Evolutionary conservation across 2,797 vertebrate species (phyloP).

Genomic region (Galago senegalensis): DNA sequence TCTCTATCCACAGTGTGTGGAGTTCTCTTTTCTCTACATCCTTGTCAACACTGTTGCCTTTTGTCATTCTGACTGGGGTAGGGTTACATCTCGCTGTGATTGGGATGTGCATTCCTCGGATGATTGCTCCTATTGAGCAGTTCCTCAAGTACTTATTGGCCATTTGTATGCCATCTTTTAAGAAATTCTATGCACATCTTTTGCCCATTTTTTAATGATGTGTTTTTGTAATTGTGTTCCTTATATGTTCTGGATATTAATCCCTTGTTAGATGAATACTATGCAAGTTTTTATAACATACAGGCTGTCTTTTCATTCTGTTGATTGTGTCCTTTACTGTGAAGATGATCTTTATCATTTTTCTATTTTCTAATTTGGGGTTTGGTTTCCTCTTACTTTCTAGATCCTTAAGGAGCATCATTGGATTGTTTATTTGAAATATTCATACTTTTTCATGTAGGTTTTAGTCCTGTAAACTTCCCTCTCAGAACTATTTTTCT

Average conservation of each 20-base stretch:
- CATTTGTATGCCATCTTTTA: background rate
- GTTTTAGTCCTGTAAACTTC: too few species aligned
- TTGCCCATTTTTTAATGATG: background rate
- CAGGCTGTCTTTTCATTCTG: background rate
- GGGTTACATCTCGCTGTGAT: background rate
- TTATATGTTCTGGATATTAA: background rate
- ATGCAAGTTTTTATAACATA: background rate
- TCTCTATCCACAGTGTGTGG: background rate
- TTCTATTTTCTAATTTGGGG: too few species aligned
- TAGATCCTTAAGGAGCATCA: too few species aligned
- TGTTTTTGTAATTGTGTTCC: background rate
- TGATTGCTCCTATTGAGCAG: background rate
- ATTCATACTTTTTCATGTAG: too few species aligned
- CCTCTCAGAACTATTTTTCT: too few species aligned
- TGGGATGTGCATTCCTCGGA: background rate
- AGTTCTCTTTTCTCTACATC: background rate
- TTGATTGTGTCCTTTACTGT: background rate
- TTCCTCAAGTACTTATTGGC: background rate
- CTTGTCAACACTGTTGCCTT: background rate
- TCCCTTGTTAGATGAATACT: background rate
- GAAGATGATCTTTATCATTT: background rate
- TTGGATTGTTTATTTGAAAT: too few species aligned
- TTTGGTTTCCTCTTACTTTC: too few species aligned
- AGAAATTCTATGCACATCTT: background rate
- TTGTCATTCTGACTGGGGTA: background rate